These are phyloP conservation scores for Micromesistius poutassou DNA, from an alignment of 2,797 vertebrate genomes.

Conservation along the genomic window DNA sequence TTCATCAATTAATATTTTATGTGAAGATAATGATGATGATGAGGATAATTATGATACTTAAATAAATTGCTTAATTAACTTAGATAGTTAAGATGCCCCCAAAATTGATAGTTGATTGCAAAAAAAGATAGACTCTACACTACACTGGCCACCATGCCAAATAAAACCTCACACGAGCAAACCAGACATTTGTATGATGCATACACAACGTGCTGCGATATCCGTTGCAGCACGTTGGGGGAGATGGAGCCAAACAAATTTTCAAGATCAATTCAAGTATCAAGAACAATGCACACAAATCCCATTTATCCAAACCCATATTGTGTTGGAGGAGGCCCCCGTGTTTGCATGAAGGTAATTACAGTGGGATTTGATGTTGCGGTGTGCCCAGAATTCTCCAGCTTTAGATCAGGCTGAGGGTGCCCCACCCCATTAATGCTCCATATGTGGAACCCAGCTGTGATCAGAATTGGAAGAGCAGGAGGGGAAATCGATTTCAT, in stretches of 20 bases:
- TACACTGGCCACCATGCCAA: too few relatives aligned
- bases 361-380: slow-evolving; percentile 81
- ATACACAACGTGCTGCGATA: slow-evolving; percentile 50
- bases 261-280: slow-evolving; percentile 74
- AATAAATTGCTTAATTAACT: not conserved
- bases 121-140: not conserved
- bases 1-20: slow-evolving; percentile 59
- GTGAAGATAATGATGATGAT: slow-evolving; percentile 24
- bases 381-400: slow-evolving; percentile 77
- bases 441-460: slow-evolving; percentile 83
- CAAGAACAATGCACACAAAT: slow-evolving; percentile 72
- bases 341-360: slow-evolving; percentile 82
- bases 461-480: slow-evolving; percentile 80
- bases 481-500: slow-evolving; percentile 83
- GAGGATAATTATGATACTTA: not conserved
- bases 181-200: slow-evolving; percentile 37
- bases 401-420: slow-evolving; percentile 77
- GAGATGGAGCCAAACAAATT: slow-evolving; percentile 74
- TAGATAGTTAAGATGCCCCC: not conserved
- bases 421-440: slow-evolving; percentile 77
- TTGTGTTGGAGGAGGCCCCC: slow-evolving; percentile 67
- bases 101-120: not conserved
- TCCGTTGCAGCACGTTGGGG: slow-evolving; percentile 65
- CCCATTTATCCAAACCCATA: slow-evolving; percentile 75
- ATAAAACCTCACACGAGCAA: slow-evolving; percentile 15